Base-by-base conservation (phyloP, 1,140 invertebrate species). In the Glomeris maerens region DNA sequence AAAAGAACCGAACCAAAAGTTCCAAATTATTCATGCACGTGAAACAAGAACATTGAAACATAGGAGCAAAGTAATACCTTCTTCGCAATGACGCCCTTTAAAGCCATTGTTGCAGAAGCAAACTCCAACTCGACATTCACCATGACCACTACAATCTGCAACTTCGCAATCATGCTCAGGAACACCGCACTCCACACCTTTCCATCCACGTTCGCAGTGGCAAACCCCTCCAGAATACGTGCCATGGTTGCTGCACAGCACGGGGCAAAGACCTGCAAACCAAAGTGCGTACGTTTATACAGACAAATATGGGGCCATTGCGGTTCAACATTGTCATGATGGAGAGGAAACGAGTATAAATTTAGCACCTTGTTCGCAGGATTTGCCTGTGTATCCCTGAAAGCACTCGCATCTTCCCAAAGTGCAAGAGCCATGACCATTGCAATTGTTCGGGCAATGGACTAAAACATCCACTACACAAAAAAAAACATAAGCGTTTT, bases 121-220 rank as follows among this genome's bases (percentile, higher is more conserved):
- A 60, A 80, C 78, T 47, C 92, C 91, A 47, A 81, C 78, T 50
- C 85, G 76, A 71, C 90, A 95, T 52, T 82, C 79, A 50, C 93
- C 93, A 61, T 91, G 81, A 49, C 83, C 84, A 60, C 83, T 89
- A 70, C 91, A 93, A 71, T 91, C 87, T 27, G 87, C 80, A 55
- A 89, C 81, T 69, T 91, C 84, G 68, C 89, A 93, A 69, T 93
- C 90, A 53, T 79, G 77, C 53, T 84, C 80, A 27, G 87, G 86
- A 52, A 95, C 78, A 66, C 93, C 88, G 69, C 95, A 99, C 71
- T 96, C 91, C 21, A 79, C 75, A 27, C 94, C 94, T 72, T 95
- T 95, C 86, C 87, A 98, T 40, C 92, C 91, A 59, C 89, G 82
- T 66, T 92, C 87, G 68, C 95, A 99, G 61, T 91, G 82, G 70